phyloP scores from a whole-genome alignment of 2,113 vertebrate genomes.

The Pseudorhombus dupliciocellatus region DNA sequence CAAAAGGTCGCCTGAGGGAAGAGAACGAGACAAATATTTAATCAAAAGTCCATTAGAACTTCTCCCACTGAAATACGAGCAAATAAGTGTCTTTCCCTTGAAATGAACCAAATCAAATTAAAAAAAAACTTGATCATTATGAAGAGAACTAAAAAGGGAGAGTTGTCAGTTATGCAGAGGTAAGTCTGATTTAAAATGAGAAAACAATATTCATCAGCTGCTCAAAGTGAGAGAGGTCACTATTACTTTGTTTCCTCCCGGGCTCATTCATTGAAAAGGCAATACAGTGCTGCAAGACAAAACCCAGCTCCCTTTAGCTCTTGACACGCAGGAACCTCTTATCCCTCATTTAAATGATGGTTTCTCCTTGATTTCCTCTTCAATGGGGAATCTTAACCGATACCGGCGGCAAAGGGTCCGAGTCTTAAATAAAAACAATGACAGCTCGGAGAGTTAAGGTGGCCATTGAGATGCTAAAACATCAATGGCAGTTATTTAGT shows the following conservation, averaged over 20 bases:
- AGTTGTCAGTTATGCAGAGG: constrained; percentile 11
- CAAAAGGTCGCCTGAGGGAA: not conserved
- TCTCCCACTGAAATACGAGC: not conserved
- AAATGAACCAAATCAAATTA: not conserved
- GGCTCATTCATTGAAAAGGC: constrained; percentile 67
- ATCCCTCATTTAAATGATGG: constrained; percentile 77
- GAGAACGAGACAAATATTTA: constrained; percentile 10
- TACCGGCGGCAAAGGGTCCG: constrained; percentile 73
- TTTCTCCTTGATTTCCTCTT: constrained; percentile 80
- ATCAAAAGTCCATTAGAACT: not conserved
- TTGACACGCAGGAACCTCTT: constrained; percentile 67
- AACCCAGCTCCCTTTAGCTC: constrained; percentile 60
- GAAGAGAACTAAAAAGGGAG: constrained; percentile 7
- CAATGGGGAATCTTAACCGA: constrained; percentile 79
- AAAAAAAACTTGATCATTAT: not conserved
- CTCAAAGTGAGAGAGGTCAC: constrained; percentile 38
- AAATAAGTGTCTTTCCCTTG: constrained; percentile 4
- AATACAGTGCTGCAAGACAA: constrained; percentile 68
- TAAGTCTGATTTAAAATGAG: not conserved
- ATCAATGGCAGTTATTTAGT: constrained; percentile 82
- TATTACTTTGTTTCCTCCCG: constrained; percentile 58
- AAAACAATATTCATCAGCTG: constrained; percentile 45
- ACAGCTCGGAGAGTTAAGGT: constrained; percentile 83
- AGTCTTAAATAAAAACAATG: constrained; percentile 83
- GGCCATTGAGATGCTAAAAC: constrained; percentile 84